Base-by-base conservation (phyloP, 2,888 invertebrate genomes). In the Smittia sp. region DNA sequence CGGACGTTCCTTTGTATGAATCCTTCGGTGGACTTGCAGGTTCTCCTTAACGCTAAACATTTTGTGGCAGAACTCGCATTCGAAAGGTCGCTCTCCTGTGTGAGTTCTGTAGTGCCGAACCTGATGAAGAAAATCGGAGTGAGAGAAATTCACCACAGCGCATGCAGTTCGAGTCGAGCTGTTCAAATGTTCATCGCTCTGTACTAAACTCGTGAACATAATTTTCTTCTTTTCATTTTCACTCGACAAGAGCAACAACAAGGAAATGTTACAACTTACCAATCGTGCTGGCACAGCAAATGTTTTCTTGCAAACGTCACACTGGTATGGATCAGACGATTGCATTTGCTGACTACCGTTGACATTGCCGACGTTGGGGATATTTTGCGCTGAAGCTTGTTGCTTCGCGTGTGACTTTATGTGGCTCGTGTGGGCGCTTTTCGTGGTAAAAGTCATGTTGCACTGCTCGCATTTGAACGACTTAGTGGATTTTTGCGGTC, bases 11-110 rank as follows among this genome's bases (percentile, higher is more conserved):
- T 94, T 94, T 75, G 94, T 95, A 81, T 95, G 95, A 76, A 94
- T 94, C 75, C 95, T 87, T 52, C 90, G 85, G 81, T 95, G 95
- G 13, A 94, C 94, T 83, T 93, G 93, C 74, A 95, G 85, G 81
- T 95, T 95, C 82, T 94, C 94, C 82, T 94, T 94, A 7, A 94
- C 94, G 79, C 94, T 94, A 83, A 95, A 95, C 79, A 92, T 91
- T 82, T 95, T 95, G 82, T 90, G 91, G 84, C 94, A 95, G 81
- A 92, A 94, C 81, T 95, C 94, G 82, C 94, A 95, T 81, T 92
- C 89, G 81, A 93, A 95, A 0, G 95, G 94, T 82, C 72, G 62
- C 15, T 72, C 72, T 7, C 72, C 72, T 0, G 72, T 72, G 54
- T 72, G 72, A 22, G 72, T 72, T n/a, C 72, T 58, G 15, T 72